Percentiles rank a stretch among this genome's conserved stretches.
Evolutionary conservation across 30 jellyfish, hydroid and myxozoan species (phyloP).

Genomic region (Sanderia malayensis): DNA sequence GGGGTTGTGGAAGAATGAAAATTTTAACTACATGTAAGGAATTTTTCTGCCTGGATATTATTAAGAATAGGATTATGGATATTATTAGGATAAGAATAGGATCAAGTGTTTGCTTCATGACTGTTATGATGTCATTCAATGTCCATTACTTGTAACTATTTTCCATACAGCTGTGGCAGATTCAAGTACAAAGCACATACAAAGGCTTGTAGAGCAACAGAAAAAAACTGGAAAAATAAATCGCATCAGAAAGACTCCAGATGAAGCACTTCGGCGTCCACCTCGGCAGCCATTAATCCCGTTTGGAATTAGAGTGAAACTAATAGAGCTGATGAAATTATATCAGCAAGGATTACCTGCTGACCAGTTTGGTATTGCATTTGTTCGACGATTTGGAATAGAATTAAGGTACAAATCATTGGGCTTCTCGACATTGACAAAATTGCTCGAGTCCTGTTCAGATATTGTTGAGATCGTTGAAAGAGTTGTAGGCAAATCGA

Average conservation of each 20-base stretch:
- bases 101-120: too few relatives aligned
- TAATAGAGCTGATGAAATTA: conserved; percentile 58
- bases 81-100: too few relatives aligned
- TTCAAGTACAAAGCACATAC: conserved; percentile 64
- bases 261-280: conserved; percentile 43
- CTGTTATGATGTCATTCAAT: too few relatives aligned
- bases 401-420: conserved; percentile 25
- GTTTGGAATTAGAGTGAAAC: conserved; percentile 38
- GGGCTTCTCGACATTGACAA: conserved; percentile 57
- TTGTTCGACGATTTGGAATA: conserved; percentile 43
- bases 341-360: conserved; percentile 61
- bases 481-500: too few relatives aligned
- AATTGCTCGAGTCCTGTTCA: conserved; percentile 47
- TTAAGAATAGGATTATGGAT: too few relatives aligned
- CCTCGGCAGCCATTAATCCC: conserved; percentile 57
- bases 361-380: conserved; percentile 22
- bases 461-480: conserved; percentile 43
- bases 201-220: conserved; percentile 59
- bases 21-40: too few relatives aligned
- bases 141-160: too few relatives aligned
- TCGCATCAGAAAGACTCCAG: conserved; percentile 39
- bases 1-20: too few relatives aligned
- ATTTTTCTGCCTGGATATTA: too few relatives aligned
- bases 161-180: conserved; percentile 83
- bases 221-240: conserved; percentile 50